A percentile compares a stretch with the other conserved stretches of the same genome.
Evolutionary conservation across 2,113 vertebrate species (phyloP).

Genomic region (Triplophysa rosa): DNA sequence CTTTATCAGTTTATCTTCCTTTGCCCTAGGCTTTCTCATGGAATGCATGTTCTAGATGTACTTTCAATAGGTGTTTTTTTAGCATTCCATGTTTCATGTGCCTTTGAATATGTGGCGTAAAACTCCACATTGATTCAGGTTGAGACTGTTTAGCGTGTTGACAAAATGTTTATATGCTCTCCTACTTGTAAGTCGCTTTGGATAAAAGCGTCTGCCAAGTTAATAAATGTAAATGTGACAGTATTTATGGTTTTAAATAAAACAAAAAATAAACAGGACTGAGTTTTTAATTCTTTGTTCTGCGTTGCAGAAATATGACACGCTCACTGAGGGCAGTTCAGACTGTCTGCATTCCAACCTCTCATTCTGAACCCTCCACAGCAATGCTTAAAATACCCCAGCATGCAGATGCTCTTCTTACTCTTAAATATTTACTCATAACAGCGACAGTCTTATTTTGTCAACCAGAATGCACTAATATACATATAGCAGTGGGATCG

Average conservation of each 20-base stretch:
- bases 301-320: constrained; percentile 73
- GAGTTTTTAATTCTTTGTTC: constrained; percentile 19
- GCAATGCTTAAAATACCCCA: constrained; percentile 12
- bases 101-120: neutral
- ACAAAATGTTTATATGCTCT: neutral
- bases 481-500: neutral
- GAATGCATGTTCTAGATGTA: neutral
- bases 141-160: no score
- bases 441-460: neutral
- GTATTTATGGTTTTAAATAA: neutral
- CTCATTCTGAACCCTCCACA: constrained; percentile 50
- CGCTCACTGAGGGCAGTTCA: constrained; percentile 59
- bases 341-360: constrained; percentile 57
- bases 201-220: no score
- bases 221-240: neutral
- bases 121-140: no score
- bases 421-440: neutral
- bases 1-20: neutral
- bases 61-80: neutral
- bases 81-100: constrained; percentile 11
- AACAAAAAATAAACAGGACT: neutral
- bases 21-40: neutral
- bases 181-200: no score
- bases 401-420: neutral
- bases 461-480: neutral